These are phyloP conservation scores for Eospalax fontanierii DNA, from an alignment of 2,797 vertebrate species.

Conservation along the genomic window DNA sequence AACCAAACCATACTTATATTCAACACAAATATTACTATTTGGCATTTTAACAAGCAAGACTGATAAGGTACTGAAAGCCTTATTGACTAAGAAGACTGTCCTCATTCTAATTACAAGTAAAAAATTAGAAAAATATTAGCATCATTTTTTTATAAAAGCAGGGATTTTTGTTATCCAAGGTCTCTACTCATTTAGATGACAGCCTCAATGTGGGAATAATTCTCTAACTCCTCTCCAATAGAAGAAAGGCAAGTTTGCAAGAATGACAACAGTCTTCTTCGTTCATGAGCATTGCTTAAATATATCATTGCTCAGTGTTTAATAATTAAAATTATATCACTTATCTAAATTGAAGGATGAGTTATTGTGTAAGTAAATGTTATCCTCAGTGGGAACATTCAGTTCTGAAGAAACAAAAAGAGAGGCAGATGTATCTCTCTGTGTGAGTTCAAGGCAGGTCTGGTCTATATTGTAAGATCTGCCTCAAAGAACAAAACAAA, in stretches of 20 bases:
- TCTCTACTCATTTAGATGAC: neutral
- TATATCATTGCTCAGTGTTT: neutral
- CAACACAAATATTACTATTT: neutral
- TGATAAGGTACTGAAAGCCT: neutral
- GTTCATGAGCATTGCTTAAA: neutral
- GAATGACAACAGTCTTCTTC: neutral
- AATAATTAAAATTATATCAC: neutral
- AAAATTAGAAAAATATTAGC: neutral
- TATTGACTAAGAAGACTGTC: neutral
- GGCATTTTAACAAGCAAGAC: neutral
- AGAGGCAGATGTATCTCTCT: no score
- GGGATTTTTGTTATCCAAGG: neutral
- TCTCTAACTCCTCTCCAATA: neutral
- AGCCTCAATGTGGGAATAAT: neutral
- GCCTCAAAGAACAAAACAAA: no score
- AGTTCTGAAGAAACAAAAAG: neutral
- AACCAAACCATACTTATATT: neutral
- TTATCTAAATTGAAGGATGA: neutral
- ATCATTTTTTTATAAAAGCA: neutral
- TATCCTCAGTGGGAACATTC: neutral
- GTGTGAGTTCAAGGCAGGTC: no score
- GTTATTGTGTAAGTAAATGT: no score
- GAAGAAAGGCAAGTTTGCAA: constrained; percentile 7
- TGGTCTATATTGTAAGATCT: no score
- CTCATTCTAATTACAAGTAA: neutral